Evolutionary conservation across 2,113 vertebrate genomes (phyloP).

Genomic region (Vidua chalybeata): DNA sequence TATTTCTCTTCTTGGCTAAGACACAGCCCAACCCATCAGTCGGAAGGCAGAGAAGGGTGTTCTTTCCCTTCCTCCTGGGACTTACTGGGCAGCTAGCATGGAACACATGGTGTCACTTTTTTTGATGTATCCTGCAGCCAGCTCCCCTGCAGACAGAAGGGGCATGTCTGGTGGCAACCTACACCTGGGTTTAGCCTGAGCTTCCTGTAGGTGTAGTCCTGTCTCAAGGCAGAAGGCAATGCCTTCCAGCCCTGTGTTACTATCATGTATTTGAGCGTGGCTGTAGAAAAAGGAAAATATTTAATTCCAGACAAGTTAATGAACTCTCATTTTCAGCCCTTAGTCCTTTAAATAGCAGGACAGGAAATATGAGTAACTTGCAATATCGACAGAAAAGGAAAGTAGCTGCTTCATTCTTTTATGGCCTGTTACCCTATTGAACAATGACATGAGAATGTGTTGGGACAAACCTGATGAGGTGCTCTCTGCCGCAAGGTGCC

Average conservation of each 20-base stretch:
- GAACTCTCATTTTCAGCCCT: conserved; percentile 12
- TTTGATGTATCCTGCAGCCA: not conserved
- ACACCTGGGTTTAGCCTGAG: not conserved
- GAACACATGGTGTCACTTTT: not conserved
- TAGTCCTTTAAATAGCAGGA: conserved; percentile 34
- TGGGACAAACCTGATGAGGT: conserved; percentile 23
- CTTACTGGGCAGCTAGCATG: not conserved
- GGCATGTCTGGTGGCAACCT: not conserved
- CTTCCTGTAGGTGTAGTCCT: not conserved
- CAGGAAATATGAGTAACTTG: conserved; percentile 33
- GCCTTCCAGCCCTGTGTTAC: not conserved
- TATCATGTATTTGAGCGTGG: not conserved
- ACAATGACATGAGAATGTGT: conserved; percentile 20
- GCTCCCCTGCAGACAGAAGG: not conserved
- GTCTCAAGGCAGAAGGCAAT: not conserved
- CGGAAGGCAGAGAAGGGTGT: not conserved
- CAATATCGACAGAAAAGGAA: conserved; percentile 46
- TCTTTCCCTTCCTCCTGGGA: not conserved
- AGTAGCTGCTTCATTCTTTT: conserved; percentile 26
- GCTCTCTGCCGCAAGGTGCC: not conserved
- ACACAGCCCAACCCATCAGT: not conserved
- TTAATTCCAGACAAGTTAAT: conserved; percentile 17
- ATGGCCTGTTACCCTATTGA: conserved; percentile 15
- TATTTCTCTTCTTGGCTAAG: not conserved
- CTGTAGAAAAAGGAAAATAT: not conserved